A percentile compares a stretch with the other conserved stretches of the same genome.
Evolutionary conservation across 2,113 vertebrate genomes (phyloP).

Genomic region (Origma solitaria): DNA sequence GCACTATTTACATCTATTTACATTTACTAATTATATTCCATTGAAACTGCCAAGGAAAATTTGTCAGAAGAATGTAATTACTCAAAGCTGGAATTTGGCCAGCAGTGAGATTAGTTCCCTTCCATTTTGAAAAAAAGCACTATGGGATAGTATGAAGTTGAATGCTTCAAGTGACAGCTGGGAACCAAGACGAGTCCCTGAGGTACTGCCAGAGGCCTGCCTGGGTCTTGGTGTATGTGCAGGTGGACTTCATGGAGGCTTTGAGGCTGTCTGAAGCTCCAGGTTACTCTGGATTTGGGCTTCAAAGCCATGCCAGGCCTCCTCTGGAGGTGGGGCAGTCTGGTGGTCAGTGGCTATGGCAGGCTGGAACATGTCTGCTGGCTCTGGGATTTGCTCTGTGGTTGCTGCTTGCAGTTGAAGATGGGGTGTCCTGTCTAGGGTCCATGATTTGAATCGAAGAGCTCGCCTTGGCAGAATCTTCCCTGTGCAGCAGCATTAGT

Average conservation of each 20-base stretch:
- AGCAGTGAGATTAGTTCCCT: conserved; percentile 37
- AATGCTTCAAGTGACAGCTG: neutral
- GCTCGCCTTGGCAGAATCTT: neutral
- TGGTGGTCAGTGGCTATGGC: neutral
- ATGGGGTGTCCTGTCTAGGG: neutral
- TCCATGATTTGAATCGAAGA: fast-evolving
- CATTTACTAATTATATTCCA: conserved; percentile 61
- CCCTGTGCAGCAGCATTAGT: fast-evolving
- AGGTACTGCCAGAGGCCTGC: neutral
- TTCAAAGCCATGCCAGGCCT: neutral
- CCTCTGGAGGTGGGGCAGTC: neutral
- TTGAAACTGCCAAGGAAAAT: conserved; percentile 56
- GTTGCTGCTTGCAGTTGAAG: neutral
- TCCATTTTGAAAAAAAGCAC: conserved; percentile 9
- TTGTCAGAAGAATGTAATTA: conserved; percentile 66
- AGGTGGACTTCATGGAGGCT: neutral
- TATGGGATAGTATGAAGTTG: neutral
- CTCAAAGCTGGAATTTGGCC: conserved; percentile 44
- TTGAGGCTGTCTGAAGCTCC: neutral
- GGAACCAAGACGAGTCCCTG: neutral
- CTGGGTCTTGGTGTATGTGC: neutral
- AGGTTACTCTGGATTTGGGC: neutral
- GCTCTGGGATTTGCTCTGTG: neutral
- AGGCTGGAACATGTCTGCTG: neutral
- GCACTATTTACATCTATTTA: conserved; percentile 61